These are phyloP conservation scores for Sphenodon punctatus DNA, from an alignment of 2,797 vertebrate species.

Conservation along the genomic window DNA sequence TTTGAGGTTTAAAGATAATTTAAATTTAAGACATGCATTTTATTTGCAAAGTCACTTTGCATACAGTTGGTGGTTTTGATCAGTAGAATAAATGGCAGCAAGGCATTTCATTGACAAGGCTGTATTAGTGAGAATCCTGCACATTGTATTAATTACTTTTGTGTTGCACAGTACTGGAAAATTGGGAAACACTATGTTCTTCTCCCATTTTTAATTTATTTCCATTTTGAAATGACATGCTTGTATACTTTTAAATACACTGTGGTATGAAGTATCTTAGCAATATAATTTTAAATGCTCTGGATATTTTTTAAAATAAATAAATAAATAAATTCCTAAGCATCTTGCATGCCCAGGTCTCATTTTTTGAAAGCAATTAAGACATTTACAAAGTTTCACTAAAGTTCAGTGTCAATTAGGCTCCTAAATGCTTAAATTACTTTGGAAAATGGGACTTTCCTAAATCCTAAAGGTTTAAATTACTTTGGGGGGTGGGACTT, in stretches of 20 bases:
- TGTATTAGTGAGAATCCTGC: not conserved
- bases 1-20: not conserved
- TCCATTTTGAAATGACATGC: conserved; percentile 15
- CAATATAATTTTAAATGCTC: not conserved
- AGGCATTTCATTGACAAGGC: not conserved
- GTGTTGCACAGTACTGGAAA: not conserved
- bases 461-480: too few species aligned
- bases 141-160: conserved; percentile 21
- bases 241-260: conserved; percentile 5
- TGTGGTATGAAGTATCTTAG: not conserved
- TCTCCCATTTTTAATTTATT: not conserved
- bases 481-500: too few species aligned
- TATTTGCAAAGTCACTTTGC: not conserved
- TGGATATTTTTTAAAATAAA: too few species aligned
- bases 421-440: too few species aligned
- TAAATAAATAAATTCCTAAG: too few species aligned
- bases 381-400: too few species aligned
- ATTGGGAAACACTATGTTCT: not conserved
- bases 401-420: too few species aligned
- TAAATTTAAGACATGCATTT: not conserved
- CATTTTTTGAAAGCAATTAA: too few species aligned
- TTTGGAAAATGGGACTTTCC: too few species aligned
- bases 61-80: not conserved
- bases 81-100: conserved; percentile 8
- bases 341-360: too few species aligned